Conservation (phyloP, 2,888 invertebrate genomes). For the Helleia helle region DNA sequence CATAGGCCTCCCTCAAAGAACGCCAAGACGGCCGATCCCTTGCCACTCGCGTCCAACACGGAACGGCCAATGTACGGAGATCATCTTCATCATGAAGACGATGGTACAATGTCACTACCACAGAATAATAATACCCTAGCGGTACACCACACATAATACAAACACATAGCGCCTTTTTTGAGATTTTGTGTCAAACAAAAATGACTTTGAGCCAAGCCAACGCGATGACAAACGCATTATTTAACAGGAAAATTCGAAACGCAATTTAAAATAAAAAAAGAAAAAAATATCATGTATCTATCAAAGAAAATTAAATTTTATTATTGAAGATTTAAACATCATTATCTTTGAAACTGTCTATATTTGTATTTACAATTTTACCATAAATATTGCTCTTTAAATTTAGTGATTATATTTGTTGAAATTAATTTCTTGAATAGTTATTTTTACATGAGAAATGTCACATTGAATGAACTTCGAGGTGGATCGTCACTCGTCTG, state of each 20-base stretch:
- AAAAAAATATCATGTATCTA: constrained; percentile 56
- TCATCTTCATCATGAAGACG: too few species aligned
- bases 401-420: constrained; percentile 64
- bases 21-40: too few species aligned
- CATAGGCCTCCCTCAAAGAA: too few species aligned
- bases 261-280: constrained; percentile 57
- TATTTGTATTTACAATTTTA: constrained; percentile 67
- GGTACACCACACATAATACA: background rate
- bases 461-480: constrained; percentile 73
- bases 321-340: constrained; percentile 66
- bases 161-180: background rate
- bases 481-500: constrained; percentile 62
- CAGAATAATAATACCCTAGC: too few species aligned
- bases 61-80: too few species aligned
- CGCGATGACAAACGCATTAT: constrained; percentile 52
- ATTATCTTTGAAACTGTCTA: constrained; percentile 69
- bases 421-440: constrained; percentile 50
- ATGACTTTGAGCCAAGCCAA: constrained; percentile 41
- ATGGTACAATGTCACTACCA: too few species aligned
- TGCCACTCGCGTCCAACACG: too few species aligned
- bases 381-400: constrained; percentile 58
- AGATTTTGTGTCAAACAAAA: constrained; percentile 9
- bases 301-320: constrained; percentile 69
- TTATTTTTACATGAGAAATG: constrained; percentile 61
- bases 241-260: constrained; percentile 57